A percentile compares a stretch with the other conserved stretches of the same genome.
phyloP scores from a whole-genome alignment of 2,113 vertebrate genomes.

The Apteryx mantelli region DNA sequence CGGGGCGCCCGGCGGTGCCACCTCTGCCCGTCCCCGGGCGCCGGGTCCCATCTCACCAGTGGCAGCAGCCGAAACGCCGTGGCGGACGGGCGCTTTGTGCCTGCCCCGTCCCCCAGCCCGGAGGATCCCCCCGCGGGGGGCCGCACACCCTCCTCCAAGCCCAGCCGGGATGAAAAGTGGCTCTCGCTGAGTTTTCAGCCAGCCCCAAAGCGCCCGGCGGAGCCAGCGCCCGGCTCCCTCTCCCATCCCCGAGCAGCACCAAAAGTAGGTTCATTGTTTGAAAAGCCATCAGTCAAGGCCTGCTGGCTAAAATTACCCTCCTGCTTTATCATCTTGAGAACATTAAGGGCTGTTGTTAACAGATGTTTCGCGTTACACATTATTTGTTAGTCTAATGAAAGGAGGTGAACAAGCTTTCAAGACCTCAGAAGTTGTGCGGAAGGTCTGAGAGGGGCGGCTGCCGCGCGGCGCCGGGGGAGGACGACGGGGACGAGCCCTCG shows the following conservation, averaged over 20 bases:
- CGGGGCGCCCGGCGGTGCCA: not conserved
- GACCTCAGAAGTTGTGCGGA: conserved; percentile 67
- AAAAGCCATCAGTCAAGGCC: conserved; percentile 60
- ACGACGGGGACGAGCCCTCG: not conserved
- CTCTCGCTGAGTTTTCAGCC: not conserved
- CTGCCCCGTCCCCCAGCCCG: accelerated
- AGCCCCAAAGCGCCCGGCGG: not conserved
- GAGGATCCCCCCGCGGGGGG: not conserved
- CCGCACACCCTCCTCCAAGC: not conserved
- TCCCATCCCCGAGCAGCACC: conserved; percentile 4
- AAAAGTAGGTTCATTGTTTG: conserved; percentile 57
- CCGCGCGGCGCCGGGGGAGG: not conserved
- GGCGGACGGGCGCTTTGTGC: accelerated
- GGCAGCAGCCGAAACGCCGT: not conserved
- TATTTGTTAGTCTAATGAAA: conserved; percentile 87
- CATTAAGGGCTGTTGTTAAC: conserved; percentile 77
- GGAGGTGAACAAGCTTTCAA: conserved; percentile 81
- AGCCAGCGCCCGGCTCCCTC: not conserved
- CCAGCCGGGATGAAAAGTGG: not conserved
- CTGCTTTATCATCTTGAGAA: conserved; percentile 78
- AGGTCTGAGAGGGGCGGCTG: conserved; percentile 65
- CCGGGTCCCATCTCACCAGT: not conserved
- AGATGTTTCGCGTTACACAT: conserved; percentile 80
- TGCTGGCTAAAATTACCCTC: conserved; percentile 69
- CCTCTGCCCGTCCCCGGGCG: not conserved